Evolutionary conservation across 2,888 invertebrate genomes (phyloP).

Genomic region (Ernsta delagoae): DNA sequence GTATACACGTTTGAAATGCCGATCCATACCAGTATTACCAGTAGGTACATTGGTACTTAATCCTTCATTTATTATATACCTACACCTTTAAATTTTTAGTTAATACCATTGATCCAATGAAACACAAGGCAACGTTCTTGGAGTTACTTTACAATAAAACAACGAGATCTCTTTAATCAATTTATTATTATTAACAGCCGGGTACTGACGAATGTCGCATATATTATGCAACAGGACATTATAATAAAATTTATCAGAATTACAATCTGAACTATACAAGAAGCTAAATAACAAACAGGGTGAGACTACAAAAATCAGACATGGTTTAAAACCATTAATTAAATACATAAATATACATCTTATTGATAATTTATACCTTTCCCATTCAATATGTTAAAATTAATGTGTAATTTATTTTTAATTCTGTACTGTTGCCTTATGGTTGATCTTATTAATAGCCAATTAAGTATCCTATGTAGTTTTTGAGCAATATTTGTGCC

Average conservation of each 20-base stretch:
- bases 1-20: no score
- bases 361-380: conserved; percentile 5
- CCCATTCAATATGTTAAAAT: not conserved
- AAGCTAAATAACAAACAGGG: conserved; percentile 10
- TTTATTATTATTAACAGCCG: conserved; percentile 42
- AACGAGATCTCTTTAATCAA: conserved; percentile 26
- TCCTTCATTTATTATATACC: no score
- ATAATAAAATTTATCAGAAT: conserved; percentile 18
- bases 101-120: no score
- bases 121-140: no score
- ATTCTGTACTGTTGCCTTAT: not conserved
- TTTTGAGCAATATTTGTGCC: conserved; percentile 7
- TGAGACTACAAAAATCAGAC: conserved; percentile 29
- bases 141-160: conserved; percentile 2
- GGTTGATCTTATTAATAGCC: not conserved
- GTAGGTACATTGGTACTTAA: no score
- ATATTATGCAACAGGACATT: conserved; percentile 31
- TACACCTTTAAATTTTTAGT: no score
- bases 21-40: no score
- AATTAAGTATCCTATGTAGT: not conserved
- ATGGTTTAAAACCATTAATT: conserved; percentile 17
- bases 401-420: not conserved
- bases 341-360: not conserved
- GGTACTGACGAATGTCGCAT: conserved; percentile 33
- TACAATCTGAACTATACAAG: conserved; percentile 29